A percentile compares a stretch with the other conserved stretches of the same genome.
Evolutionary conservation across 2,888 invertebrate species (phyloP).

Genomic region (Tethea ocularis): DNA sequence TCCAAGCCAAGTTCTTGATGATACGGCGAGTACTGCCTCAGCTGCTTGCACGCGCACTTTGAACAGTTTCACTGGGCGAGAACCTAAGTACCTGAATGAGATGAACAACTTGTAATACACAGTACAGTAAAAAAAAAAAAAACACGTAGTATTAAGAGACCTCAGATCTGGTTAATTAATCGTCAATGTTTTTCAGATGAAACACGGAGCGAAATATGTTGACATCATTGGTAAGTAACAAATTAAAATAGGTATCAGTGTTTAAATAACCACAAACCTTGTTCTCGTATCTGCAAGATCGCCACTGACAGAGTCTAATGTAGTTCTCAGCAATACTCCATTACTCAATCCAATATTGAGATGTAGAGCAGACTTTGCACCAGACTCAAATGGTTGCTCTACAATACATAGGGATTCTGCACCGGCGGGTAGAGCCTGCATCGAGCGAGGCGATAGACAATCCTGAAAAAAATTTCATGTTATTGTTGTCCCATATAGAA

Average conservation of each 20-base stretch:
- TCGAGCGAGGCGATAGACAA: conserved; percentile 96
- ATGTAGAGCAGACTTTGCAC: conserved; percentile 90
- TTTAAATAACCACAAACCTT: conserved; percentile 71
- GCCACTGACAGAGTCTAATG: conserved; percentile 97
- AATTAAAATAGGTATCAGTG: neutral
- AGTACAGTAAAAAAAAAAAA: neutral
- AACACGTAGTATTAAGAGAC: conserved; percentile 13
- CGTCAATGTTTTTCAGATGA: conserved; percentile 85
- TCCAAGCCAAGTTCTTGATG: conserved; percentile 98
- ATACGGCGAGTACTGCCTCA: conserved; percentile 98
- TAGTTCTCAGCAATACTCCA: conserved; percentile 96
- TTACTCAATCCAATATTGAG: conserved; percentile 99
- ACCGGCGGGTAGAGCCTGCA: conserved; percentile 97
- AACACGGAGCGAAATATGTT: conserved; percentile 82
- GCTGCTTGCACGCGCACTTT: conserved; percentile 97
- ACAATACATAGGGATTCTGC: conserved; percentile 98
- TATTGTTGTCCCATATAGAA: neutral
- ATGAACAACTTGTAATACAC: conserved; percentile 1
- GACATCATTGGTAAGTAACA: conserved; percentile 62
- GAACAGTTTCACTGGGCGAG: conserved; percentile 97
- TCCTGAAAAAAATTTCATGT: conserved; percentile 82
- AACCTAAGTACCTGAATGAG: conserved; percentile 90
- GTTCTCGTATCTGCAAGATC: conserved; percentile 98
- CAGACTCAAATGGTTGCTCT: conserved; percentile 89
- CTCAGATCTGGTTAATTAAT: conserved; percentile 80